Evolutionary conservation across 2,888 invertebrate species (phyloP), one percentile per base, ranked within the genome.

Genomic region (Campaea margaritaria): DNA sequence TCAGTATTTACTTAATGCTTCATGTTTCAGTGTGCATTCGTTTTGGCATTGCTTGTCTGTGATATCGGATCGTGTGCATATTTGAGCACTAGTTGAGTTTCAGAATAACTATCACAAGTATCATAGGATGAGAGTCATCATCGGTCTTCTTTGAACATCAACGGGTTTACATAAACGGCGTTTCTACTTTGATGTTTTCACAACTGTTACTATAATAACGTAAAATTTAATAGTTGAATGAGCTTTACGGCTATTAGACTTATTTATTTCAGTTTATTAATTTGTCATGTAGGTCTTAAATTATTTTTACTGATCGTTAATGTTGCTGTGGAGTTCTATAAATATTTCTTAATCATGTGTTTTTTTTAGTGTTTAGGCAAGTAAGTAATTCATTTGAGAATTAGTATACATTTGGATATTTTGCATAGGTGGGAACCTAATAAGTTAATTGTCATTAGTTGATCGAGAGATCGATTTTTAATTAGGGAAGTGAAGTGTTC

Each of bases 121-220:
- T 11, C 28, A 14, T 36, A 54, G 27, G 14, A 27, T 4, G 12
- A 57, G 58, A 54, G 46, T 49, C 41, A 49, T 47, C 44, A 39
- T 7, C 51, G 15, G 11, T 56, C 51, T 39, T 46, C 57, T 58
- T 51, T 46, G 46, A 59, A 59, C 53, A 45, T 59, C 49, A 53
- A 54, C 53, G 46, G 41, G 11, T 34, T 45, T 36, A 55, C 41
- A 49, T 46, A 38, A 41, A 46, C 41, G 39, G 43, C 41, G 39
- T 45, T 31, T 44, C 21, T 44, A 54, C 70, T 70, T 70, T 70
- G 70, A 69, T 68, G 68, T 65, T 62, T 61, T 72, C 55, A 57
- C 65, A 63, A 70, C 61, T 63, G 65, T 43, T 58, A 54, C 47
- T 54, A 55, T 64, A 36, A 54, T 61, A 52, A 16, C 46, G 63